A percentile compares a stretch with the other conserved stretches of the same genome.
phyloP scores from a whole-genome alignment of 1,140 invertebrate genomes.

The Arion vulgaris region DNA sequence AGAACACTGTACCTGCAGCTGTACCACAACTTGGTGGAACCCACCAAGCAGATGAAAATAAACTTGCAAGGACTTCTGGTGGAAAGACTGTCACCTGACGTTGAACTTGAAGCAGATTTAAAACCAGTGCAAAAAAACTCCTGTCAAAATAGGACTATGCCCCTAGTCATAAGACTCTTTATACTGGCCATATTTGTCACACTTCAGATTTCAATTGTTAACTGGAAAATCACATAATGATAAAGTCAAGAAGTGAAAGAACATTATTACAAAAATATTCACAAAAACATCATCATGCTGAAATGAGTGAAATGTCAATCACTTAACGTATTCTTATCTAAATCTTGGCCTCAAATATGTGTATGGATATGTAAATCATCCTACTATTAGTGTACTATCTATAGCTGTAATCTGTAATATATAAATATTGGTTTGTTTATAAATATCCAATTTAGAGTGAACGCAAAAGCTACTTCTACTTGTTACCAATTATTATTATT shows the following conservation, averaged over 20 bases:
- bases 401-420: too few species aligned
- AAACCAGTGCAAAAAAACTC: slow-evolving; percentile 69
- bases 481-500: too few species aligned
- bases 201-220: neutral
- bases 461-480: too few species aligned
- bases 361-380: neutral
- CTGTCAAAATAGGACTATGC: slow-evolving; percentile 68
- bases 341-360: neutral
- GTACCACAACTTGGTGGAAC: slow-evolving; percentile 69
- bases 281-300: neutral
- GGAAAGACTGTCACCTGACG: slow-evolving; percentile 61
- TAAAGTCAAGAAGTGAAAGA: neutral
- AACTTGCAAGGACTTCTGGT: slow-evolving; percentile 49
- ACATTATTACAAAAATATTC: neutral
- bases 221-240: neutral
- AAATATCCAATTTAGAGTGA: too few species aligned
- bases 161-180: slow-evolving; percentile 48
- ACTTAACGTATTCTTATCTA: neutral
- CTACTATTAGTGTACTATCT: too few species aligned
- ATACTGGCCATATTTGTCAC: slow-evolving; percentile 37
- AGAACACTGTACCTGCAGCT: slow-evolving; percentile 65
- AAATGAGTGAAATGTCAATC: too few species aligned
- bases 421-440: too few species aligned
- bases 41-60: slow-evolving; percentile 71
- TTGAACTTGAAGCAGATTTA: slow-evolving; percentile 70